Base-by-base conservation (phyloP, 2,797 vertebrate species). In the Rhinella marina region DNA sequence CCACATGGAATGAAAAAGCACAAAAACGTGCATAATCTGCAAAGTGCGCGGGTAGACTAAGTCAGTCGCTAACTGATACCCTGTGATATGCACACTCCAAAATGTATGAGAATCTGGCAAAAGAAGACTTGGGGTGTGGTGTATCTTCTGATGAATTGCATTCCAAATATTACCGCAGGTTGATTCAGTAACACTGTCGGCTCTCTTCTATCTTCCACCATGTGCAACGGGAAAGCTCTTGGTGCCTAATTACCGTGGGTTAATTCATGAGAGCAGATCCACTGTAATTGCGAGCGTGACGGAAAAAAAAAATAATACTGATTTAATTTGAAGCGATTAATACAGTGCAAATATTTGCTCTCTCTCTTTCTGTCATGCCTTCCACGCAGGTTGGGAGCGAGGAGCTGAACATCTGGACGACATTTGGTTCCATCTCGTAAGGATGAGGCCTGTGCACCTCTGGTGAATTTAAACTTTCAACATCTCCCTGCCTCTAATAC, bases 381-480 rank as follows among this genome's bases (percentile, higher is more conserved):
- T 91, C 78, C 57, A 88, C 86, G 92, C 91, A 93, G 93, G 92
- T 92, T 91, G 92, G 92, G 94, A 94, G 91, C 86, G 87, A 87
- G 93, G 92, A 92, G 92, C 92, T 92, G 91, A 94, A 94, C 95
- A 95, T 96, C 95, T 96, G 94, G 94, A 93, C 93, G 91, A 92
- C 93, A 93, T 94, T 94, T 93, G 90, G 92, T 90, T 90, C 90
- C 94, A 91, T 92, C 95, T 95, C 94, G 93, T 91, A 94, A 93
- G 94, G 93, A 94, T 92, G 23, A 92, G 54, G 72, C 23, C 91
- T 89, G 82, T 92, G 92, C 91, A 94, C 93, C 94, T 94, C 94
- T 80, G 8, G 94, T 94, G 94, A 93, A 94, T 96, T 95, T 94
- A 93, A 95, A 94, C 95, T 95, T 94, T 95, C 94, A 95, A 93